Percentiles rank a stretch among this genome's conserved stretches.
These are phyloP conservation scores for Hypolimnas misippus DNA, from an alignment of 2,888 invertebrate species.

Conservation along the genomic window DNA sequence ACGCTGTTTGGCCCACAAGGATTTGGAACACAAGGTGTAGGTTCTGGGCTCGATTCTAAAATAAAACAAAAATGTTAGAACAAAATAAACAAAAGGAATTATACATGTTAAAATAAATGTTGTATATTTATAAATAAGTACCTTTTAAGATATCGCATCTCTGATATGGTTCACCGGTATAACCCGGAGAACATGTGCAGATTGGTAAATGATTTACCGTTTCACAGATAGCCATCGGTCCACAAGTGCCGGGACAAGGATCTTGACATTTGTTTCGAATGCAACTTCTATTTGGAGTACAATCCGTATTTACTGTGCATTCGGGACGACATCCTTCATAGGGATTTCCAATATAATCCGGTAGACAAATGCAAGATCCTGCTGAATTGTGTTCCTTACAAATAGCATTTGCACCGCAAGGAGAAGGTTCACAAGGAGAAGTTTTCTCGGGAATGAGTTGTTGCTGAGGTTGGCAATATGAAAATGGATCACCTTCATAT, in stretches of 20 bases:
- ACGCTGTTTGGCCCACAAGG: constrained; percentile 91
- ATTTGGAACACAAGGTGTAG: constrained; percentile 87
- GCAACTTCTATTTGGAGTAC: constrained; percentile 87
- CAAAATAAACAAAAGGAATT: not conserved
- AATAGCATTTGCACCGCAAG: constrained; percentile 86
- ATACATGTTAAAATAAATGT: not conserved
- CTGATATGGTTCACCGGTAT: constrained; percentile 89
- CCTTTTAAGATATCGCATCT: constrained; percentile 79
- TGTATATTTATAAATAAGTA: constrained; percentile 42
- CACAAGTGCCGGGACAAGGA: constrained; percentile 91
- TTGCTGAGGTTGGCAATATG: constrained; percentile 80
- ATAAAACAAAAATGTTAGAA: constrained; percentile 6
- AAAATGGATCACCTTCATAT: constrained; percentile 88
- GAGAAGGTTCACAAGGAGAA: constrained; percentile 85
- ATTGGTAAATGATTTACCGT: constrained; percentile 88
- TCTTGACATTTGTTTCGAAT: constrained; percentile 89
- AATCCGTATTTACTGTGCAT: constrained; percentile 89
- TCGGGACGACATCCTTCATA: constrained; percentile 91
- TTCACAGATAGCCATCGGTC: constrained; percentile 87
- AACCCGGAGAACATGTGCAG: constrained; percentile 87
- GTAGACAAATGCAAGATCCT: constrained; percentile 88
- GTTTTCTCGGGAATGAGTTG: constrained; percentile 67
- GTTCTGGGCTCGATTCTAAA: constrained; percentile 65
- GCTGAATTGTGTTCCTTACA: constrained; percentile 84
- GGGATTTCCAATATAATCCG: constrained; percentile 90